phyloP scores from a whole-genome alignment of 2,888 invertebrate species.

The Caenorhabditis virilis region DNA sequence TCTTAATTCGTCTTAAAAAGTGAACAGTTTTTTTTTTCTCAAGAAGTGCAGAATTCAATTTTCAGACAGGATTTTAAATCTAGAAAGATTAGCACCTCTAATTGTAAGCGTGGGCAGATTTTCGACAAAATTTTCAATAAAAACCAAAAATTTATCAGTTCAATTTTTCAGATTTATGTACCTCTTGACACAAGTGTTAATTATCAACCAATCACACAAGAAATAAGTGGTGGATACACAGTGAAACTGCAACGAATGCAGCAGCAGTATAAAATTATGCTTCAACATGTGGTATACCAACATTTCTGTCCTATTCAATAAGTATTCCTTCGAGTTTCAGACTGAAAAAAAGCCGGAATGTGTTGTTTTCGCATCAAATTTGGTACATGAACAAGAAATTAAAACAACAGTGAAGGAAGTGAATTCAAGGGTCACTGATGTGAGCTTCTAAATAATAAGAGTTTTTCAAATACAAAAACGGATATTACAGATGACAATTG shows the following conservation, averaged over 20 bases:
- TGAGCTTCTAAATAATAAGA: conserved; percentile 10
- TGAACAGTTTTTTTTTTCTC: no score
- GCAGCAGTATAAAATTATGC: conserved; percentile 51
- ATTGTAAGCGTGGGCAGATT: no score
- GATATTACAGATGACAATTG: conserved; percentile 41
- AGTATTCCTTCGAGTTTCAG: no score
- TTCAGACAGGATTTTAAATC: no score
- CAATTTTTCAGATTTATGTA: conserved; percentile 41
- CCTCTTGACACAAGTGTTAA: conserved; percentile 45
- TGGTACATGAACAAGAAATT: conserved; percentile 45
- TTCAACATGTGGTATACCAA: conserved; percentile 44
- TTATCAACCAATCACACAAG: conserved; percentile 41
- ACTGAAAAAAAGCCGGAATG: conserved; percentile 50
- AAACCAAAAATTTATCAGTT: conserved; percentile 2
- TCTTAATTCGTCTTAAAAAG: no score
- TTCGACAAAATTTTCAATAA: neutral
- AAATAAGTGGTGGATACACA: conserved; percentile 36
- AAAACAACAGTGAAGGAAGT: conserved; percentile 51
- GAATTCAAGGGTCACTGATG: conserved; percentile 41
- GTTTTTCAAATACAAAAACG: neutral
- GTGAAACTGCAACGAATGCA: conserved; percentile 45
- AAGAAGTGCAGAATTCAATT: no score
- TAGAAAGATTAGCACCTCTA: no score
- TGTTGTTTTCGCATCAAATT: conserved; percentile 39
- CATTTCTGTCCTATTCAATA: no score